Conservation (phyloP, 2,888 invertebrate genomes). For the Chymomyza fuscimana region DNA sequence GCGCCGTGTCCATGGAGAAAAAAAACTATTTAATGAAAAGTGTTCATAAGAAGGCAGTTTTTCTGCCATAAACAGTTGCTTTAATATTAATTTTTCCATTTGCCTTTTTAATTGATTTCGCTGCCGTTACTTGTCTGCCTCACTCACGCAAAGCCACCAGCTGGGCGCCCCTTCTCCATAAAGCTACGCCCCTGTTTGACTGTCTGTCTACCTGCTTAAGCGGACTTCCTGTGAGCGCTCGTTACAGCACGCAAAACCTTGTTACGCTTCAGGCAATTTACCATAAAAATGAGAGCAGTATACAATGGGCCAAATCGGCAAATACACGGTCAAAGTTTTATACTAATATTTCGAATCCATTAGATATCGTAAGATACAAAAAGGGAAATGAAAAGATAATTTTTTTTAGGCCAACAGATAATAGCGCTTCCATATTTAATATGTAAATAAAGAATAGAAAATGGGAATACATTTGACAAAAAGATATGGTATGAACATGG, state of each 20-base stretch:
- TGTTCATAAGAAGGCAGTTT: not conserved
- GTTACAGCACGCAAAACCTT: constrained; percentile 31
- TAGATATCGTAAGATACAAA: no score
- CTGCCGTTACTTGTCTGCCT: constrained; percentile 1
- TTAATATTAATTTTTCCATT: constrained; percentile 16
- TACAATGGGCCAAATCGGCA: no score
- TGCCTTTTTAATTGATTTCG: constrained; percentile 40
- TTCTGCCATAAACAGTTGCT: not conserved
- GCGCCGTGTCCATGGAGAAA: not conserved
- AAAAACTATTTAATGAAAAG: not conserved
- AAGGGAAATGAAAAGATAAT: no score
- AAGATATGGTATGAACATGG: no score
- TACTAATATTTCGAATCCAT: no score
- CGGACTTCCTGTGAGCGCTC: not conserved
- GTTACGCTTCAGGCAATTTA: constrained; percentile 26
- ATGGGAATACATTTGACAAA: no score
- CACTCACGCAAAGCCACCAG: not conserved
- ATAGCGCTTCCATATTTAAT: no score
- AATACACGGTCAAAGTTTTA: no score
- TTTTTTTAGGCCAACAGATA: no score
- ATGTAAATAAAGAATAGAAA: no score
- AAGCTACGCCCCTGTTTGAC: constrained; percentile 11
- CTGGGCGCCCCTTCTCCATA: not conserved
- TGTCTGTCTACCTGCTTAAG: not conserved
- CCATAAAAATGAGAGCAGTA: constrained; percentile 45